These are phyloP conservation scores for Acinonyx jubatus DNA, from an alignment of 2,113 vertebrate genomes.

Conservation along the genomic window DNA sequence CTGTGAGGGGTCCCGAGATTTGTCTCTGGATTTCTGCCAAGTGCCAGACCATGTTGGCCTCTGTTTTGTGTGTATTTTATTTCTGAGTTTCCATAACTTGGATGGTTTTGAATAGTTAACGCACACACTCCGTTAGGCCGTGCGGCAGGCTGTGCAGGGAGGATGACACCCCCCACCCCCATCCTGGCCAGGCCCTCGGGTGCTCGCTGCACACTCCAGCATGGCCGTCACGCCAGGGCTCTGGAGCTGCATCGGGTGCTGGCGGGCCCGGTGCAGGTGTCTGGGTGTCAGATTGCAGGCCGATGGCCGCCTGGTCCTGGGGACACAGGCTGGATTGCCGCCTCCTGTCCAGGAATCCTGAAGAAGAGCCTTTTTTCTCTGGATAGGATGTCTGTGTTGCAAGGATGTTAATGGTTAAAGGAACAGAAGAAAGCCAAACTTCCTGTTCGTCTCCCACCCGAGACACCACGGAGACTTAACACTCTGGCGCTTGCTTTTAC, in stretches of 20 bases:
- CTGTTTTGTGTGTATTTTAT: not conserved
- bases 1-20: not conserved
- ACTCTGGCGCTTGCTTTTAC: not conserved
- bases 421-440: not conserved
- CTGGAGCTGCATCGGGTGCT: not conserved
- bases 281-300: not conserved
- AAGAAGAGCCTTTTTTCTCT: not conserved
- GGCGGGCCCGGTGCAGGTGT: not conserved
- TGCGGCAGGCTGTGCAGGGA: not conserved
- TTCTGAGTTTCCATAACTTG: not conserved
- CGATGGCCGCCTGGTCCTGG: not conserved
- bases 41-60: not conserved
- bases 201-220: not conserved
- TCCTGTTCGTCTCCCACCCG: not conserved
- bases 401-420: not conserved
- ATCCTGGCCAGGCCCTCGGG: not conserved
- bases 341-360: not conserved
- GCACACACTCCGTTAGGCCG: not conserved
- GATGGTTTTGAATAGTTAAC: not conserved
- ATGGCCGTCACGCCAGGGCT: not conserved
- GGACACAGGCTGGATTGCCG: not conserved
- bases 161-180: not conserved
- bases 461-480: not conserved
- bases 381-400: not conserved
- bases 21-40: not conserved